Conservation (phyloP, 2,888 invertebrate genomes). For the Gryllus longicercus region DNA sequence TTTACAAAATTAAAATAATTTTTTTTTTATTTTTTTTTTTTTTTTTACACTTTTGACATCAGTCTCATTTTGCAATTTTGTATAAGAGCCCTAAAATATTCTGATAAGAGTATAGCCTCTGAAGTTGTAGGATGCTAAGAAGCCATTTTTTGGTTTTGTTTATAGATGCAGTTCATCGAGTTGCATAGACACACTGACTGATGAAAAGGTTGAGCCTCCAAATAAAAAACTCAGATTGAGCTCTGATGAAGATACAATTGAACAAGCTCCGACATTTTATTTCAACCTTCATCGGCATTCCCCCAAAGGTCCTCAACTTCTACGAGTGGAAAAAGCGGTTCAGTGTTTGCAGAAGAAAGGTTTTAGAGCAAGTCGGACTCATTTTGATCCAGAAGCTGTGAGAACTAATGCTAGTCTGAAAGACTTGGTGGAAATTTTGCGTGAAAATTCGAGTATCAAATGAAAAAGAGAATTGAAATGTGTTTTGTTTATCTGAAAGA, state of each 20-base stretch:
- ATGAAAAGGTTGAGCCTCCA: conserved; percentile 12
- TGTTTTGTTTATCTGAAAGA: not conserved
- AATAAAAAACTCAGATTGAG: conserved; percentile 29
- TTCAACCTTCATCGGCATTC: conserved; percentile 42
- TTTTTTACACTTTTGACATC: too few relatives aligned
- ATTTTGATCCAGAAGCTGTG: conserved; percentile 42
- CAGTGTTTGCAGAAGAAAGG: conserved; percentile 38
- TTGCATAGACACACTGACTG: too few relatives aligned
- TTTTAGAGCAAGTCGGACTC: conserved; percentile 42
- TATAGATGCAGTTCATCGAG: too few relatives aligned
- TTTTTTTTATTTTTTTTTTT: too few relatives aligned
- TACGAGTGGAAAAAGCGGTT: conserved; percentile 40
- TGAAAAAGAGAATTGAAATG: not conserved
- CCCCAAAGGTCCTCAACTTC: conserved; percentile 40
- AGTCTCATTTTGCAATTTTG: too few relatives aligned
- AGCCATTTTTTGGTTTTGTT: too few relatives aligned
- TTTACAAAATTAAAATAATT: too few relatives aligned
- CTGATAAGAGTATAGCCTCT: too few relatives aligned
- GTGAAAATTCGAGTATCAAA: conserved; percentile 23
- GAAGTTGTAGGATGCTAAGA: too few relatives aligned
- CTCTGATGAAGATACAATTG: conserved; percentile 21
- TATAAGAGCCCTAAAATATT: too few relatives aligned
- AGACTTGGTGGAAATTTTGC: conserved; percentile 29
- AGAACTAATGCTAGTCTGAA: conserved; percentile 40
- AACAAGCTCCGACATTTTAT: conserved; percentile 40